Base-by-base conservation (phyloP, 2,113 vertebrate genomes). In the Oncorhynchus gorbuscha region DNA sequence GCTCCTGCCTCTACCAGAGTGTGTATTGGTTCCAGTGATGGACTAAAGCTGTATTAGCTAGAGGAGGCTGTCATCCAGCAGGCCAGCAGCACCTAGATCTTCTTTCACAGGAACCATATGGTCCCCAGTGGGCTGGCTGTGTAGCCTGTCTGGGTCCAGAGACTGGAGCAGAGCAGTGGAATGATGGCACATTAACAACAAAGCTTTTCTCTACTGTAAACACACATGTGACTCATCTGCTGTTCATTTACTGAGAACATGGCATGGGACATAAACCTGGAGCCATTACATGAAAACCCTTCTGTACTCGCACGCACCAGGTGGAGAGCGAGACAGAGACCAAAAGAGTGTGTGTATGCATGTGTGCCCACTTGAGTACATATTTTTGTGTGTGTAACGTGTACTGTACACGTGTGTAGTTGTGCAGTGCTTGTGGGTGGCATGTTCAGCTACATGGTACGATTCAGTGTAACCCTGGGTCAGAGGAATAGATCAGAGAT, bases 221-320 rank as follows among this genome's bases (percentile, higher is more conserved):
- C 88, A 88, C 76, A 90, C 83, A 79, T 86, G 86, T 87, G 88
- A 89, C 83, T 89, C 89, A 90, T 86, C 77, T 24, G 74, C 80
- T 65, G 68, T 81, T 84, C 82, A 71, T 73, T 81, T 74, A 72
- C 67, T 72, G 85, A 85, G 12, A 81, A 88, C 73, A 89, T 84
- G 88, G 83, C 79, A 72, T 74, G 39, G 39, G 39, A 45, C 39
- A 39, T 39, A 45, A 45, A 45, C 39, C 39, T 45, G 39, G 39
- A 45, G 39, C 39, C 39, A 45, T 45, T 45, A 45, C 39, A 45
- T 39, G 39, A 8, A 39, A 39, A 39, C 39, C 39, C 9, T 45
- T 45, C 39, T 3, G 9, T 12, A 45, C 39, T 45, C 39, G 8
- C 39, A 45, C 2, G 9, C 39, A 45, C 39, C 8, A 45, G 39